Evolutionary conservation across 2,888 invertebrate species (phyloP).

Genomic region (Diplolepis rosae): DNA sequence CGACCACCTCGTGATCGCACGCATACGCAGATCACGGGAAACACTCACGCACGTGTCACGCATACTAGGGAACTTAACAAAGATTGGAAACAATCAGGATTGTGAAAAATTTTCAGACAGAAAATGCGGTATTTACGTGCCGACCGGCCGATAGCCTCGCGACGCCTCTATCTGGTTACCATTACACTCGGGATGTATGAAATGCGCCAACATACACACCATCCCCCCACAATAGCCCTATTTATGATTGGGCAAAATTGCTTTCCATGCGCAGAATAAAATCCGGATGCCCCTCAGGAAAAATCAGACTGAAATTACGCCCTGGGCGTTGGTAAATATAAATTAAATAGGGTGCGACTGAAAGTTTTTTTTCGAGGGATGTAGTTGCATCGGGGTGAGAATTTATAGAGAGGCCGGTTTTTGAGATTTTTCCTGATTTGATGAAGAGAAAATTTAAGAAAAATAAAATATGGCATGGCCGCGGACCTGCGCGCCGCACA

Average conservation of each 20-base stretch:
- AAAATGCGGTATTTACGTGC: constrained; percentile 68
- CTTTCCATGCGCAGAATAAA: constrained; percentile 75
- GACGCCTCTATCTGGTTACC: constrained; percentile 73
- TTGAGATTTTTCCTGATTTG: constrained; percentile 44
- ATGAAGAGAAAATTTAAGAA: constrained; percentile 61
- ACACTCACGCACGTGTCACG: constrained; percentile 41
- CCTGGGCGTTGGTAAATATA: constrained; percentile 14
- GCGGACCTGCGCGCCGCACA: constrained; percentile 60
- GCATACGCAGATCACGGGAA: constrained; percentile 46
- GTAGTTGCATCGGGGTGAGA: neutral
- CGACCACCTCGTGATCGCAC: constrained; percentile 44
- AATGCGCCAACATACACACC: constrained; percentile 71
- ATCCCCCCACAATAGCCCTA: constrained; percentile 74
- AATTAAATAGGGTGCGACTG: neutral
- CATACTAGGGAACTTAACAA: constrained; percentile 37
- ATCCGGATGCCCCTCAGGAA: constrained; percentile 70
- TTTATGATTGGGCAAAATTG: constrained; percentile 74
- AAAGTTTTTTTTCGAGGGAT: neutral
- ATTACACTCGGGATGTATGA: constrained; percentile 73
- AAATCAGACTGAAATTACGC: constrained; percentile 65
- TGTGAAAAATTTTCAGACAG: constrained; percentile 44
- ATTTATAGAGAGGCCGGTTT: neutral
- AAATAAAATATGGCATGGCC: constrained; percentile 69
- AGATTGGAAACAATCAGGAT: constrained; percentile 47
- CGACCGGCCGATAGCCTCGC: constrained; percentile 71